Conservation (phyloP, 2,797 vertebrate species). For the Centropyge bicolor region DNA sequence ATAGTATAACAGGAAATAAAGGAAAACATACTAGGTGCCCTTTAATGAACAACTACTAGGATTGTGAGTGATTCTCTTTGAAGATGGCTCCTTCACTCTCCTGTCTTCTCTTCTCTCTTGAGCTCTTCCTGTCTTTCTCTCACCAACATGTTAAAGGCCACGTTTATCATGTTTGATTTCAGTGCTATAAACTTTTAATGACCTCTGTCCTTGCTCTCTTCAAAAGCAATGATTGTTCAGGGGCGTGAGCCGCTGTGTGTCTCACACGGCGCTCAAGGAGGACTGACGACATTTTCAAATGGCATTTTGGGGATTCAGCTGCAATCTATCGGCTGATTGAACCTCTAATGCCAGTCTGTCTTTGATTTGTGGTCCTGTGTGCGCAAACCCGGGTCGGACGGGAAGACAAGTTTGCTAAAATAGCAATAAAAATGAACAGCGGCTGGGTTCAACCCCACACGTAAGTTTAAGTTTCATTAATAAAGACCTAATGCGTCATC, state of each 20-base stretch:
- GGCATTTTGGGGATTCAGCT: conserved; percentile 57
- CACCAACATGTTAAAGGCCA: conserved; percentile 37
- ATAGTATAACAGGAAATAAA: too few relatives aligned
- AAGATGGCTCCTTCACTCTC: not conserved
- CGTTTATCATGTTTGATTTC: conserved; percentile 52
- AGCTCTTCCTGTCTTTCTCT: not conserved
- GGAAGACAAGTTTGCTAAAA: conserved; percentile 48
- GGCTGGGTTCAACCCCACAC: not conserved
- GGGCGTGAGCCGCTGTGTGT: conserved; percentile 35
- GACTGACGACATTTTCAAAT: conserved; percentile 65
- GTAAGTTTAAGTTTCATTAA: not conserved
- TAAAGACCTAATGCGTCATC: not conserved
- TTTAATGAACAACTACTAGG: conserved; percentile 19
- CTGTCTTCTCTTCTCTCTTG: conserved; percentile 10
- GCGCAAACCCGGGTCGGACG: conserved; percentile 7
- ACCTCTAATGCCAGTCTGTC: conserved; percentile 64
- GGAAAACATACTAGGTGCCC: too few relatives aligned
- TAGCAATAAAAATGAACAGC: conserved; percentile 43
- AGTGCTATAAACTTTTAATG: conserved; percentile 61
- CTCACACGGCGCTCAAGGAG: conserved; percentile 40
- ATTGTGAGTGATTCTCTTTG: conserved; percentile 7
- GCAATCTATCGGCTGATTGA: conserved; percentile 69
- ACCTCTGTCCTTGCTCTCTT: conserved; percentile 45
- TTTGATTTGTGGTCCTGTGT: conserved; percentile 62
- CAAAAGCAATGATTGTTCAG: conserved; percentile 67